Evolutionary conservation across 2,797 vertebrate genomes (phyloP).

Genomic region (Masticophis lateralis): DNA sequence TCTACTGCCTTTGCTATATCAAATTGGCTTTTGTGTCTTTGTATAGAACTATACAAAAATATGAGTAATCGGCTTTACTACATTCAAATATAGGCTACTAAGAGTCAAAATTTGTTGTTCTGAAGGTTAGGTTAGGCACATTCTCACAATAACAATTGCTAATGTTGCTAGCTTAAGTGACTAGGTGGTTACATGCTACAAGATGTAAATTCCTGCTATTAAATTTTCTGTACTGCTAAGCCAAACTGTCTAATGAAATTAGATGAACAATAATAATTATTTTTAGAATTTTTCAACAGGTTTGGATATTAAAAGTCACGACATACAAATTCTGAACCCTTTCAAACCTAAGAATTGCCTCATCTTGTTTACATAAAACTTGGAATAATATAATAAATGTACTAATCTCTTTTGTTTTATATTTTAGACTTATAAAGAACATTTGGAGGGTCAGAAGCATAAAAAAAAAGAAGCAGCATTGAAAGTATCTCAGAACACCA

Average conservation of each 20-base stretch:
- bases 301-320: not conserved
- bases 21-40: not conserved
- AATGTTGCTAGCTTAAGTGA: not conserved
- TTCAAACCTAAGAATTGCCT: not conserved
- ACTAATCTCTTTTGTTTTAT: not conserved
- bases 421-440: constrained; percentile 92
- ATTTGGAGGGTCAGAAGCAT: constrained; percentile 97
- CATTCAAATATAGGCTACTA: not conserved
- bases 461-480: constrained; percentile 96
- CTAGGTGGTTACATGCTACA: not conserved
- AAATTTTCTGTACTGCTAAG: not conserved
- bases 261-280: not conserved
- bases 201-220: not conserved
- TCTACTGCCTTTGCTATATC: not conserved
- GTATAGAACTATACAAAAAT: not conserved
- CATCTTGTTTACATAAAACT: not conserved
- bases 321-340: not conserved
- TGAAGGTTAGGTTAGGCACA: not conserved
- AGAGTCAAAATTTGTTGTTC: not conserved
- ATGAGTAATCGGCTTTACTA: not conserved
- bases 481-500: constrained; percentile 89
- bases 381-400: constrained; percentile 2
- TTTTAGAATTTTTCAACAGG: not conserved
- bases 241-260: not conserved
- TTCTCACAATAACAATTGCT: not conserved